These are phyloP conservation scores for Tachuris rubrigastra DNA, from an alignment of 2,113 vertebrate species.

Conservation along the genomic window DNA sequence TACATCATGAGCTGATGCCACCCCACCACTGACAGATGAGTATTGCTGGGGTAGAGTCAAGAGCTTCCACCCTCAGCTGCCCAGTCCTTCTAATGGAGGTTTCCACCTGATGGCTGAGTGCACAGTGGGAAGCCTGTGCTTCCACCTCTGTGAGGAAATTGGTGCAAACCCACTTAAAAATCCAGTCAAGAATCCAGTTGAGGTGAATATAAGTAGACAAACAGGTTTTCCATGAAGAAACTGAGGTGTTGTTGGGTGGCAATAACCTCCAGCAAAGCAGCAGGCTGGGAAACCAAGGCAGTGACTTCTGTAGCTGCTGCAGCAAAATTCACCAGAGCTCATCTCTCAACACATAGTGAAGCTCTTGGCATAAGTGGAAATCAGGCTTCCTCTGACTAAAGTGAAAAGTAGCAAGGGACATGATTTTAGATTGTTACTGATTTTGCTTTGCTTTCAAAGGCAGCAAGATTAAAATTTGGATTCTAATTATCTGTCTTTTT, in stretches of 20 bases:
- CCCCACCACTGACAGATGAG: neutral
- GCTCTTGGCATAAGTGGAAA: neutral
- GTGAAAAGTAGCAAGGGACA: neutral
- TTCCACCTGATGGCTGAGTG: neutral
- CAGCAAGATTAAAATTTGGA: conserved; percentile 1
- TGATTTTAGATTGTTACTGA: neutral
- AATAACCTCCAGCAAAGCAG: neutral
- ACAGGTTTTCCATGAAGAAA: neutral
- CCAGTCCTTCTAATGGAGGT: neutral
- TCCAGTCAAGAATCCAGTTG: neutral
- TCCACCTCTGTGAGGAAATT: neutral
- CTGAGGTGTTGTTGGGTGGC: neutral
- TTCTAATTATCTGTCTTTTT: conserved; percentile 13
- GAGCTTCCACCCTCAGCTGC: neutral
- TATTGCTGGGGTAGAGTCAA: neutral
- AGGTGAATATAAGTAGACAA: neutral
- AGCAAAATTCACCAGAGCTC: neutral
- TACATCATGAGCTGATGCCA: rapidly evolving
- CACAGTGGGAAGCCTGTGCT: neutral
- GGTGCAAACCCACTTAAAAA: neutral
- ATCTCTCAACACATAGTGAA: neutral
- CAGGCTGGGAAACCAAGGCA: neutral
- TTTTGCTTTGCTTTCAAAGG: conserved; percentile 26
- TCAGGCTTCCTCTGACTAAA: neutral
- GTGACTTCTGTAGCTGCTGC: neutral